Conservation (phyloP, 2,797 vertebrate species). For the Notolepis coatsorum region DNA sequence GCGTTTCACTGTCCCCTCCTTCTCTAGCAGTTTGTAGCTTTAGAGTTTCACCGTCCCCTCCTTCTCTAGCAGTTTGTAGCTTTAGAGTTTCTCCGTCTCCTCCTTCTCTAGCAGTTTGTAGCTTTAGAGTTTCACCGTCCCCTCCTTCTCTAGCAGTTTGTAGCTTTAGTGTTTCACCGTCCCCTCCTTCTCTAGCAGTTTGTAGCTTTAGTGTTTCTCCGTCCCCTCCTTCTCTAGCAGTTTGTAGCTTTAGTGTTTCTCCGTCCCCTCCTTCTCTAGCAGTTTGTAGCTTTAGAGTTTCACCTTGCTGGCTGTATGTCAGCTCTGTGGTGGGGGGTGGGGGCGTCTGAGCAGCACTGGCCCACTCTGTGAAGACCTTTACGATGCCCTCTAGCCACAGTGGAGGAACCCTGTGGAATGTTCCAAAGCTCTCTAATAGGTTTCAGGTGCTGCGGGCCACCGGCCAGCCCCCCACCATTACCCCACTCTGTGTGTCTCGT, state of each 20-base stretch:
- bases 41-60: constrained; percentile 65
- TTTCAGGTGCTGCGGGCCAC: constrained; percentile 85
- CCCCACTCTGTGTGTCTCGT: constrained; percentile 62
- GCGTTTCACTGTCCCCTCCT: constrained; percentile 61
- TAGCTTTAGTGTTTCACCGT: constrained; percentile 70
- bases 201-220: constrained; percentile 69
- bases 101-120: constrained; percentile 25
- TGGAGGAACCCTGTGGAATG: constrained; percentile 84
- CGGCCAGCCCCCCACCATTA: constrained; percentile 70
- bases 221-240: constrained; percentile 13
- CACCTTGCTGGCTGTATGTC: constrained; percentile 68
- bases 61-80: constrained; percentile 29
- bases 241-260: constrained; percentile 66
- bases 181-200: constrained; percentile 15
- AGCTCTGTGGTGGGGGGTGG: constrained; percentile 6
- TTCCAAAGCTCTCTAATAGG: constrained; percentile 85
- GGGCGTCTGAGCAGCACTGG: constrained; percentile 48
- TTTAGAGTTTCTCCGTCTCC: constrained; percentile 68
- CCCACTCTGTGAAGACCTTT: constrained; percentile 79
- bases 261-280: constrained; percentile 33
- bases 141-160: constrained; percentile 21
- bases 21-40: constrained; percentile 41
- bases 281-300: constrained; percentile 62
- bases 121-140: constrained; percentile 70
- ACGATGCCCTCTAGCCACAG: constrained; percentile 83